phyloP scores from a whole-genome alignment of 2,113 vertebrate genomes.

The Phalacrocorax brasilianus region DNA sequence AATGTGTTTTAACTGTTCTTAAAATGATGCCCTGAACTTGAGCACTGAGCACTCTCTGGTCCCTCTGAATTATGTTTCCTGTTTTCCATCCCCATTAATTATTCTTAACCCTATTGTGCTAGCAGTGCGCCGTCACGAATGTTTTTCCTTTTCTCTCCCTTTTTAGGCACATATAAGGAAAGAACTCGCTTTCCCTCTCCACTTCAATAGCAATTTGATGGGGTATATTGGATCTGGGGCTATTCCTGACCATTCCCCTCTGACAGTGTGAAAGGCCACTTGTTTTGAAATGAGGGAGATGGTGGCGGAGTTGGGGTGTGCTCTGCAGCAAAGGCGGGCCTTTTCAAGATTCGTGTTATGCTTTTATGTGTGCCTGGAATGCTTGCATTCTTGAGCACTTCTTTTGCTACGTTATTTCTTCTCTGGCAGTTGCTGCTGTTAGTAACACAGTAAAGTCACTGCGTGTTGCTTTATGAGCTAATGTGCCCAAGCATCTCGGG shows the following conservation, averaged over 20 bases:
- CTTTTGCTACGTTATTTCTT: neutral
- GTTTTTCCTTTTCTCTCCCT: neutral
- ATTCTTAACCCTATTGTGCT: neutral
- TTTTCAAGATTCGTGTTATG: neutral
- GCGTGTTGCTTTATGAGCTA: neutral
- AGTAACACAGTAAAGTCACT: neutral
- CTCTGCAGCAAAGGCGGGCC: neutral
- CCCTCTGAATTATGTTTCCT: neutral
- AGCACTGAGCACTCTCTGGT: neutral
- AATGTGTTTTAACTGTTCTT: neutral
- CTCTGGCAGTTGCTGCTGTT: neutral
- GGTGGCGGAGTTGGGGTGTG: neutral
- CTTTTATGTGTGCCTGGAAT: neutral
- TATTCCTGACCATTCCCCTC: neutral
- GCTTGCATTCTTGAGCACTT: neutral
- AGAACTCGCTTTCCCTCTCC: neutral
- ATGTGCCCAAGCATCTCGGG: rapidly evolving
- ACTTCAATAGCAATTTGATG: neutral
- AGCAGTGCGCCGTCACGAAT: neutral
- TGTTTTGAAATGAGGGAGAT: neutral
- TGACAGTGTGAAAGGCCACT: neutral
- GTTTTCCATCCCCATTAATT: neutral
- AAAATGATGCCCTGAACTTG: neutral
- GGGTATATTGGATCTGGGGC: neutral
- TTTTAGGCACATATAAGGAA: neutral